Base-by-base conservation (phyloP, 2,797 vertebrate genomes). In the Lepus townsendii region DNA sequence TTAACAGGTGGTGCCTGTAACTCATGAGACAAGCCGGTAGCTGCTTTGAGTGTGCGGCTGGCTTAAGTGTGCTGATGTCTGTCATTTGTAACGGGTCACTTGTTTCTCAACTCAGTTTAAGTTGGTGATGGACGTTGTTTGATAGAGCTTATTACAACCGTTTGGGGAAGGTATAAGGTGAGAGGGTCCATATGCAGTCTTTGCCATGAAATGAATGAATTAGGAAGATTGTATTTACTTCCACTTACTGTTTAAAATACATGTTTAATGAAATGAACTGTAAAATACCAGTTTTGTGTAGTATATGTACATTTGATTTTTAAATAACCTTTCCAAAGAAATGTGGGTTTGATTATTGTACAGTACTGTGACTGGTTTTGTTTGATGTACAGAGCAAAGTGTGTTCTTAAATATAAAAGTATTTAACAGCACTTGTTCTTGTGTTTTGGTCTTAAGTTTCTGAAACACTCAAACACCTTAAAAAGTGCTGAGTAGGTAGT, bases 271-370 rank as follows among this genome's bases (percentile, higher is more conserved):
- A 96, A 87, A 85, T 78, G 97, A 96, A 96, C 95, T 98, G 97
- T 98, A 98, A 98, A 95, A 97, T 97, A 98, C 86, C 84, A 90
- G 84, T 96, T 96, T 97, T 88, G 83, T 98, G 97, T 98, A 98
- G 97, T 97, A 98, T 98, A 98, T 98, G 98, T 98, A 98, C 97
- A 98, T 98, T 98, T 97, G 96, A 76, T 92, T 38, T 97, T 98
- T 96, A 95, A 93, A 97, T 97, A 95, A 94, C 96, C 91, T 97
- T 98, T 98, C 97, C 97, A 97, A 98, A 97, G 96, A 97, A 96
- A 97, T 89, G 84, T 86, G 66, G 96, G 95, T 92, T 54, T 95
- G 95, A 97, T 97, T 57, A 10, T 92, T 98, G 96, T 97, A 95
- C 93, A 97, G 47, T 92, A 91, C 93, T 93, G n/a, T 9, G 89